These are phyloP conservation scores for Drosophila melanica DNA, from an alignment of 1,140 invertebrate species.

Conservation along the genomic window DNA sequence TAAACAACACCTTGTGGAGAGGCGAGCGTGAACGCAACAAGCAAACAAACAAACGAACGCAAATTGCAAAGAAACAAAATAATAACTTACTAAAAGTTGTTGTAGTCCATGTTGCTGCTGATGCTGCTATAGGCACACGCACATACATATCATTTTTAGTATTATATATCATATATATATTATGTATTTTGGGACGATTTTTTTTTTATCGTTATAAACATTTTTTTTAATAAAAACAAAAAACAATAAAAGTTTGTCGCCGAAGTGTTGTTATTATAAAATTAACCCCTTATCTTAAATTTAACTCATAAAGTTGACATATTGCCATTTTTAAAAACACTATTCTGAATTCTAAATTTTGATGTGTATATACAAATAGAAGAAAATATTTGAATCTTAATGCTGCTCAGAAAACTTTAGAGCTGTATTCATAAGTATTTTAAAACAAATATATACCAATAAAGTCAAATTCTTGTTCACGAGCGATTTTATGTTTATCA, in stretches of 20 bases:
- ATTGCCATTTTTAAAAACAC: too few relatives aligned
- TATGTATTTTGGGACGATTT: constrained; percentile 2
- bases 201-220: too few relatives aligned
- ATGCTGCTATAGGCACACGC: constrained; percentile 84
- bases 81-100: constrained; percentile 87
- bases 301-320: too few relatives aligned
- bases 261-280: neutral
- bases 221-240: neutral
- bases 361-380: too few relatives aligned
- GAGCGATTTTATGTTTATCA: too few relatives aligned
- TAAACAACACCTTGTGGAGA: constrained; percentile 49
- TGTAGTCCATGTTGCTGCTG: constrained; percentile 87
- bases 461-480: too few relatives aligned
- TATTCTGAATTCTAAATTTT: too few relatives aligned
- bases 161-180: constrained; percentile 18
- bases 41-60: constrained; percentile 49
- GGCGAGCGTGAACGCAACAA: constrained; percentile 47
- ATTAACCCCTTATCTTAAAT: too few relatives aligned
- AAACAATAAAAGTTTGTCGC: constrained; percentile 3
- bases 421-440: too few relatives aligned
- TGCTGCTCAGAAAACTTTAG: too few relatives aligned
- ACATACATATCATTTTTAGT: constrained; percentile 33
- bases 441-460: too few relatives aligned
- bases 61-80: constrained; percentile 62
- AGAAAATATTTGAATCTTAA: too few relatives aligned